Evolutionary conservation across 2,113 vertebrate genomes (phyloP), one percentile per base, ranked within the genome.

Genomic region (Dinomys branickii): DNA sequence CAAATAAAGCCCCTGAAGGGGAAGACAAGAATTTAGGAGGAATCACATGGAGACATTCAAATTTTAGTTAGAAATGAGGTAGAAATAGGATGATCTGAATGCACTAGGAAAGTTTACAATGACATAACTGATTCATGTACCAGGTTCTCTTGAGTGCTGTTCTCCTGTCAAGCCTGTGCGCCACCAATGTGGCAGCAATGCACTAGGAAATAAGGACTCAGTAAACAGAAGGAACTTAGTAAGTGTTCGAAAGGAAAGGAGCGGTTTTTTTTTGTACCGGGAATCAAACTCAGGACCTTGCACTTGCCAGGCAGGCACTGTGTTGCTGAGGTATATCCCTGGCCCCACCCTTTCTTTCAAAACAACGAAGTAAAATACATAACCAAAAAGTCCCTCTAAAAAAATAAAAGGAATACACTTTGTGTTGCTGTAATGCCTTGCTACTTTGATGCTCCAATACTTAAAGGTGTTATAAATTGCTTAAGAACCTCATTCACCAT

Each of bases 381-480:
- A 85, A 61, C 1, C 5, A 58, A 93, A 86, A 78, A 54, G 10
- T 44, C 12, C 13, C 19, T 44, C 44, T 10, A 67, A 95, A 93
- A 93, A 97, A 90, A 73, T 91, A 95, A 56, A 96, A 93, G 59
- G 38, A 94, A 92, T 67, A 75, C 1, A 85, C 16, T 93, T 85
- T 91, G 35, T 78, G 80, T 77, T 86, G 75, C 22, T 90, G 19
- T 41, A 80, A 11, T 81, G 44, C 16, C 50, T 95, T 91, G 82
- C 35, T 92, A 50, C 73, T 85, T 30, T 96, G 82, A 94, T 93
- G n/a, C 12, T 85, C 73, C 3, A 81, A 69, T 22, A 28, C 30
- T 88, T 95, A 93, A 81, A 69, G 19, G 19, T 67, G 6, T 65
- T 24, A 52, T 73, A 58, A 81, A 59, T 65, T 83, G 69, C 59